Percentiles rank a stretch among this genome's conserved stretches.
phyloP scores from a whole-genome alignment of 1,140 invertebrate species.

The Drosophila hydei region DNA sequence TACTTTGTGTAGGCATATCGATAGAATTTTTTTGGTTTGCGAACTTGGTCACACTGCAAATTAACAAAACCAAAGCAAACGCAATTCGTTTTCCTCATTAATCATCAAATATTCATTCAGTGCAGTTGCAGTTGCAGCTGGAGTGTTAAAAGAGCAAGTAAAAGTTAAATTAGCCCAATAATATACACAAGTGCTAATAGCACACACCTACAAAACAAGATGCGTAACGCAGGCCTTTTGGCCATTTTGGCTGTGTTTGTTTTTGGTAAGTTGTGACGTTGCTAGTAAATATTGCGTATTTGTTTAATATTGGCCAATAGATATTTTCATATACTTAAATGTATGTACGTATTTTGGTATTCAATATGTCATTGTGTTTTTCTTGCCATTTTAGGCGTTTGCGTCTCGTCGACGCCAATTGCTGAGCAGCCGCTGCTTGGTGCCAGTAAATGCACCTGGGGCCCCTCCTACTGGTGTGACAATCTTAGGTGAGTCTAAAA shows the following conservation, averaged over 20 bases:
- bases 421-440: constrained; percentile 82
- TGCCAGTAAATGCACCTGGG: constrained; percentile 89
- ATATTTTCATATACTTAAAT: constrained; percentile 31
- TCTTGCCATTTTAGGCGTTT: constrained; percentile 48
- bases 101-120: constrained; percentile 43
- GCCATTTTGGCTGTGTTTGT: constrained; percentile 69
- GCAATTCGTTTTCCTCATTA: constrained; percentile 41
- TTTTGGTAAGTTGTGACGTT: constrained; percentile 62
- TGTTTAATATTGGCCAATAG: constrained; percentile 38
- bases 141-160: constrained; percentile 26
- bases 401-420: constrained; percentile 73
- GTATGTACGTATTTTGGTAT: constrained; percentile 22
- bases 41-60: constrained; percentile 24
- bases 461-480: constrained; percentile 93
- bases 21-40: background rate
- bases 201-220: constrained; percentile 28
- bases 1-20: background rate
- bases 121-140: constrained; percentile 49
- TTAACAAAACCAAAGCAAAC: constrained; percentile 41
- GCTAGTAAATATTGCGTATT: constrained; percentile 44
- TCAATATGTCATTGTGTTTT: constrained; percentile 29
- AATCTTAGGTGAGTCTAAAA: constrained; percentile 87
- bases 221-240: constrained; percentile 68
- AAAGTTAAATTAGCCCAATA: constrained; percentile 1
- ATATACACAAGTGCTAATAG: constrained; percentile 8